Evolutionary conservation across 2,888 invertebrate species (phyloP).

Genomic region (Cyrtodaria siliqua): DNA sequence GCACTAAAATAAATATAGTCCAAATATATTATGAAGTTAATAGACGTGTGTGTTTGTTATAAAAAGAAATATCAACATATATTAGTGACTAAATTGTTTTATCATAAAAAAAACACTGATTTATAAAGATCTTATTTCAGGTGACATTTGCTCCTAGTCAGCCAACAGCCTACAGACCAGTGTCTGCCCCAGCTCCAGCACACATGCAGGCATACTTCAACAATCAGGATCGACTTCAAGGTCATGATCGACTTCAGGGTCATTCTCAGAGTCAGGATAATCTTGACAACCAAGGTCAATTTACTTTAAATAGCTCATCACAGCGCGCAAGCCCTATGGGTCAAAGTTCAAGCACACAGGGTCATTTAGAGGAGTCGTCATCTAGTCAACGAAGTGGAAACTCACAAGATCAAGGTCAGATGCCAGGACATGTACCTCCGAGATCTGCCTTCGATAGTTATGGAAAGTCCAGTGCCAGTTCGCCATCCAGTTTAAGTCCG

Average conservation of each 20-base stretch:
- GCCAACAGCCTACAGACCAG: conserved; percentile 32
- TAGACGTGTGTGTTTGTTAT: too few relatives aligned
- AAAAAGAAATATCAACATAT: too few relatives aligned
- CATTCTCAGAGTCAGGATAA: conserved; percentile 49
- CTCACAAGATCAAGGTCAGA: conserved; percentile 36
- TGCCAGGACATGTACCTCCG: not conserved
- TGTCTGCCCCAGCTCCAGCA: conserved; percentile 59
- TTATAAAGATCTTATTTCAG: too few relatives aligned
- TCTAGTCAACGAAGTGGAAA: conserved; percentile 71
- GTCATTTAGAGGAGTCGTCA: conserved; percentile 70
- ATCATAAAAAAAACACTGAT: too few relatives aligned
- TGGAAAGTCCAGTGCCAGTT: conserved; percentile 38
- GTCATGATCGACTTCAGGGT: conserved; percentile 26
- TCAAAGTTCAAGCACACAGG: conserved; percentile 77
- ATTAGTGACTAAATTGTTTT: too few relatives aligned
- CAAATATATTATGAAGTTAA: too few relatives aligned
- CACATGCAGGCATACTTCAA: conserved; percentile 59
- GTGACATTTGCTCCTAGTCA: conserved; percentile 27
- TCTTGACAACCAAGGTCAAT: conserved; percentile 50
- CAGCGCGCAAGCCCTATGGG: conserved; percentile 76
- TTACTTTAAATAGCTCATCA: conserved; percentile 34
- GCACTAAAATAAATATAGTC: too few relatives aligned
- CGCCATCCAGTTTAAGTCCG: conserved; percentile 41
- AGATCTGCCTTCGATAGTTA: conserved; percentile 19
- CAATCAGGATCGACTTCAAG: conserved; percentile 20